Evolutionary conservation across 2,888 invertebrate genomes (phyloP), one percentile per base, ranked within the genome.

Genomic region (Drosophila cracens): DNA sequence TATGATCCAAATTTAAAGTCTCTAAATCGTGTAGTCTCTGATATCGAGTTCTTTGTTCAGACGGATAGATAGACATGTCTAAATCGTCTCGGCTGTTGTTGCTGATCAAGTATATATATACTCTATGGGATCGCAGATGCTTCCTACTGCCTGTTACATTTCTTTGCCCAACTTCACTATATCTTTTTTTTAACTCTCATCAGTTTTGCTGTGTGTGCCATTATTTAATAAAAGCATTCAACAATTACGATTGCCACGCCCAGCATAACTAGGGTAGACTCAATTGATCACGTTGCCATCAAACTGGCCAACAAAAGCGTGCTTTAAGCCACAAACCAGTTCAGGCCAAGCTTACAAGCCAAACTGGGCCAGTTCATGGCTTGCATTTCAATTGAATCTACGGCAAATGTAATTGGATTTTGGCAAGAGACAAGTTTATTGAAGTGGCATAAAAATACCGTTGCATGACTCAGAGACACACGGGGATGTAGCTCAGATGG

Each of bases 401-500:
- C 51, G 53, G 40, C 48, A 49, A 59, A 43, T 67, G 66, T 78
- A 77, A 74, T 73, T 71, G 79, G 58, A 65, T 48, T 63, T 53
- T 27, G 70, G 51, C 25, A 27, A 40, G 31, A 56, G n/a, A 27
- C 27, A 62, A 33, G 56, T 49, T 46, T 29, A 29, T n/a, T 18
- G 7, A 38, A 29, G 4, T 51, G 29, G 1, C 8, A 43, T 11
- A 18, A 48, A 68, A 38, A 27, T 7, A 31, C 48, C 64, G 43
- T 52, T 82, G 33, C 63, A 25, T 52, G 33, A 29, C 2, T 16
- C 7, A 16, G 4, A 7, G 21, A 6, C 43, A 71, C 36, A 74
- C 31, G 92, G 92, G 92, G 92, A 92, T 92, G 92, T 92, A 92
- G 92, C 92, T 92, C 92, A 92, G 92, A 92, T 92, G 92, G 92